Evolutionary conservation across 2,113 vertebrate genomes (phyloP).

Genomic region (Phalacrocorax aristotelis): DNA sequence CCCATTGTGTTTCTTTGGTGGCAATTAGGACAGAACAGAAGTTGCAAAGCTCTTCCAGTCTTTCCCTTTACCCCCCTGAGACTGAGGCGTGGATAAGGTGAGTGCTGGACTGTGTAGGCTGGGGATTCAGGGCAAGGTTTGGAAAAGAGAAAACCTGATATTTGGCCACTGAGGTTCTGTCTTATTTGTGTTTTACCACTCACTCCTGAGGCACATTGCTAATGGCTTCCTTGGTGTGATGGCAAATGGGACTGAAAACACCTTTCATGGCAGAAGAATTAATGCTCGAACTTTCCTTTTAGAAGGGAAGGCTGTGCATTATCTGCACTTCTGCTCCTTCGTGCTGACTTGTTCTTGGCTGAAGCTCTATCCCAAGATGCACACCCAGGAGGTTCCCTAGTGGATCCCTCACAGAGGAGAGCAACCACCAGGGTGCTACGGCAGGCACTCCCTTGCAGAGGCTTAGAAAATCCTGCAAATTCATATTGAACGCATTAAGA

Average conservation of each 20-base stretch:
- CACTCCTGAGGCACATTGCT: neutral
- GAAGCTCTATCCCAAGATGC: neutral
- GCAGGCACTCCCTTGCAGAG: neutral
- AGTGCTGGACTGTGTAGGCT: accelerated
- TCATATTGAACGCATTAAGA: neutral
- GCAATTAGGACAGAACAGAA: neutral
- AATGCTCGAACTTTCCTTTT: neutral
- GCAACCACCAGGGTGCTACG: neutral
- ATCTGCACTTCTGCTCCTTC: neutral
- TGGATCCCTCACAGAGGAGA: neutral
- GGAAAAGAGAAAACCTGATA: neutral
- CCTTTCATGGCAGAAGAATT: neutral
- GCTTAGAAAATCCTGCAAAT: neutral
- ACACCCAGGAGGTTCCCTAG: neutral
- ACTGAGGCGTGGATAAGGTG: accelerated
- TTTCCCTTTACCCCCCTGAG: neutral
- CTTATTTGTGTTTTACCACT: neutral
- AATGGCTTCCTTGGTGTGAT: neutral
- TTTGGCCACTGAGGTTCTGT: neutral
- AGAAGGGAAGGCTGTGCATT: neutral
- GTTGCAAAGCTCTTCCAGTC: neutral
- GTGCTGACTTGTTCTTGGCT: neutral
- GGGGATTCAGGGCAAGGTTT: neutral
- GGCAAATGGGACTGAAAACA: neutral
- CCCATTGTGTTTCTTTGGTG: neutral